Conservation (phyloP, 2,113 vertebrate species). For the Osmerus eperlanus region DNA sequence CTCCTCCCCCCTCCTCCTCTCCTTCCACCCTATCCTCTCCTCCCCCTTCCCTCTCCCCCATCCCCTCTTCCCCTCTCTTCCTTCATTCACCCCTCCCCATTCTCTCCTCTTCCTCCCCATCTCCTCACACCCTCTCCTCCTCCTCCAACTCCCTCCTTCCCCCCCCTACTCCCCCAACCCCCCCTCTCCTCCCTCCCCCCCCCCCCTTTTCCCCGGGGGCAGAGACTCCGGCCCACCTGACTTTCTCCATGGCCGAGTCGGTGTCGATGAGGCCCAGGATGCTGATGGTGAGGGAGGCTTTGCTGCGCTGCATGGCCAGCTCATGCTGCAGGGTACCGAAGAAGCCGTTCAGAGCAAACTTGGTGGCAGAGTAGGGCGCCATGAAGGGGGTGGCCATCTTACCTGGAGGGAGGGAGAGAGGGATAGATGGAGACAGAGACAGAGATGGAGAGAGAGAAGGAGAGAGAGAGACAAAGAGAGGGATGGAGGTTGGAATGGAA, state of each 20-base stretch:
- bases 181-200: too few species aligned
- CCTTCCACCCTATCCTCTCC: too few species aligned
- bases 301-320: conserved; percentile 59
- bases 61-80: too few species aligned
- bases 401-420: conserved; percentile 45
- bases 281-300: conserved; percentile 63
- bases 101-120: too few species aligned
- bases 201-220: too few species aligned
- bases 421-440: neutral
- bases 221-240: conserved; percentile 45
- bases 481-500: neutral
- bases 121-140: too few species aligned
- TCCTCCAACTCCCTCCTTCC: too few species aligned
- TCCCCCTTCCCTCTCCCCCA: too few species aligned
- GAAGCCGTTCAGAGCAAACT: conserved; percentile 70
- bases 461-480: neutral
- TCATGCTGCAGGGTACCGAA: conserved; percentile 66
- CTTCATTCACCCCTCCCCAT: too few species aligned
- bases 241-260: conserved; percentile 45
- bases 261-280: conserved; percentile 68
- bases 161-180: too few species aligned
- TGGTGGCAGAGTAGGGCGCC: conserved; percentile 63
- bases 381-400: conserved; percentile 59
- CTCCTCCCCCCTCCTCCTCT: too few species aligned
- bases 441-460: neutral